Conservation (phyloP, 2,113 vertebrate genomes). For the Ptychochromis oligacanthus region DNA sequence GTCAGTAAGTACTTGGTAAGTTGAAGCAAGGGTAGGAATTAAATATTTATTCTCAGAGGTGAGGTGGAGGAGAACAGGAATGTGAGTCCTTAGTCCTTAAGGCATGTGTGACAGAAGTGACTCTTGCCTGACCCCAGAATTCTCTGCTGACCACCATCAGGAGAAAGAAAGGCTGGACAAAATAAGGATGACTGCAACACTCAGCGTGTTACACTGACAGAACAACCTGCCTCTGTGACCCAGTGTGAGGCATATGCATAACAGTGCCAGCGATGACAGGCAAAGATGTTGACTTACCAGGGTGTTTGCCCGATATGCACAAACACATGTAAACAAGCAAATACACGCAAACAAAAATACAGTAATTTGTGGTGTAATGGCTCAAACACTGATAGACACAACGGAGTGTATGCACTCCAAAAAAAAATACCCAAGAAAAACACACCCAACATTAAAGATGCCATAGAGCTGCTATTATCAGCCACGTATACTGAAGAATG, state of each 20-base stretch:
- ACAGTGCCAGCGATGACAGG: conserved; percentile 4
- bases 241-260: conserved; percentile 2
- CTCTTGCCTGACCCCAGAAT: conserved; percentile 34
- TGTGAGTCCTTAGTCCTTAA: neutral
- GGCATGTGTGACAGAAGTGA: conserved; percentile 40
- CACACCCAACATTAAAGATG: neutral
- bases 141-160: neutral
- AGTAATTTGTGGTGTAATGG: conserved; percentile 15
- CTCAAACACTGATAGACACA: conserved; percentile 9
- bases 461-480: conserved; percentile 24
- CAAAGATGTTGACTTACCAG: conserved; percentile 29
- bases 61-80: neutral
- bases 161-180: neutral
- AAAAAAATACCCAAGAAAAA: neutral
- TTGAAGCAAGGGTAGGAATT: conserved; percentile 1
- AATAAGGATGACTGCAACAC: neutral
- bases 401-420: conserved; percentile 9
- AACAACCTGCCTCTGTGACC: conserved; percentile 29
- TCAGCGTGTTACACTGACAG: conserved; percentile 11
- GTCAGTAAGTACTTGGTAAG: neutral
- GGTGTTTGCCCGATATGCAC: neutral
- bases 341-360: neutral
- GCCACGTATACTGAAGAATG: conserved; percentile 1
- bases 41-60: conserved; percentile 45
- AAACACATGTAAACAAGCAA: conserved; percentile 23